Evolutionary conservation across 2,888 invertebrate species (phyloP).

Genomic region (Erebia palarica): DNA sequence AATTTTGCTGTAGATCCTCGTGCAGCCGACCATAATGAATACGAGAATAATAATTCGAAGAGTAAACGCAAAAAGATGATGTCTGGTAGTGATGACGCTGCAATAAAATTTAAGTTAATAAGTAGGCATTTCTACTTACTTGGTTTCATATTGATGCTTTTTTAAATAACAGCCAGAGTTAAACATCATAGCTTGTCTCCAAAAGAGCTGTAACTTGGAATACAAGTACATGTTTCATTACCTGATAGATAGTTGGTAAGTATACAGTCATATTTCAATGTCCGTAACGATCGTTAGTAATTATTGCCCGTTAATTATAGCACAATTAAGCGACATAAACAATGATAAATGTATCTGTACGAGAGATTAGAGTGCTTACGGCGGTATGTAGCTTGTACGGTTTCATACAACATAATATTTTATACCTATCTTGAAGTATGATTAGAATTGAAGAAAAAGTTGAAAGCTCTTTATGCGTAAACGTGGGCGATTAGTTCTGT

Average conservation of each 20-base stretch:
- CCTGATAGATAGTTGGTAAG: slow-evolving; percentile 17
- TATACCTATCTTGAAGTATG: background rate
- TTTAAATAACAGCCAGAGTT: background rate
- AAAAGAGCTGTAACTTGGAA: slow-evolving; percentile 1
- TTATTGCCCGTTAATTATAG: slow-evolving; percentile 38
- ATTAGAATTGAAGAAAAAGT: slow-evolving; percentile 5
- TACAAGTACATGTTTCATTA: slow-evolving; percentile 29
- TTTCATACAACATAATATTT: background rate
- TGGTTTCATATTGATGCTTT: background rate
- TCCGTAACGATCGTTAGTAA: slow-evolving; percentile 44
- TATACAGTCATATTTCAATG: slow-evolving; percentile 48
- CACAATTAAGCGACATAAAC: slow-evolving; percentile 36
- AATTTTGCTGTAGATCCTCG: background rate
- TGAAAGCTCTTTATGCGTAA: slow-evolving; percentile 1
- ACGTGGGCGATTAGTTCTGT: no score
- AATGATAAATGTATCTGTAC: slow-evolving; percentile 28
- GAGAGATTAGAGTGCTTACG: slow-evolving; percentile 22
- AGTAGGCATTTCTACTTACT: no score
- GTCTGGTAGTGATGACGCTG: no score
- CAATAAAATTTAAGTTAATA: no score
- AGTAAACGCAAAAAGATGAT: background rate
- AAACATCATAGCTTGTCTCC: background rate
- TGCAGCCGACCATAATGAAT: no score
- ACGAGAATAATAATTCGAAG: background rate
- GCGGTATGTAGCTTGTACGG: slow-evolving; percentile 2